Base-by-base conservation (phyloP, 2,888 invertebrate genomes). In the Sinelater perroti region DNA sequence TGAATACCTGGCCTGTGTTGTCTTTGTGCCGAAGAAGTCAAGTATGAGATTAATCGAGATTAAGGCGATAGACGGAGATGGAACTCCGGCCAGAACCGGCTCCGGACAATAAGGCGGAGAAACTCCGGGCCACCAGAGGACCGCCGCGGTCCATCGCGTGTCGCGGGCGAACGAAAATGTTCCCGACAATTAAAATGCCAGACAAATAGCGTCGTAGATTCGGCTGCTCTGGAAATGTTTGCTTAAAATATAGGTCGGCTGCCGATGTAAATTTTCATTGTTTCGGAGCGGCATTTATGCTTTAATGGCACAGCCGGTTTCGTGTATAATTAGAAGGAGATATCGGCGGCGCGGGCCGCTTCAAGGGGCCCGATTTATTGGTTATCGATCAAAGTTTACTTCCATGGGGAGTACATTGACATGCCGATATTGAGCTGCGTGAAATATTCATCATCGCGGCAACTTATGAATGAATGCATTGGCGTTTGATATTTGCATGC, bases 11-110 rank as follows among this genome's bases (percentile, higher is more conserved):
- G 47, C 56, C 52, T 45, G 47, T 52, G 50, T 44, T 56, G 51
- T 60, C 60, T 60, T 60, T 60, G 60, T 60, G 47, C 50, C 52
- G 60, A 60, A 60, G 60, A 60, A 60, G 56, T 59, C 55, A 59
- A 55, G 54, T 55, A 57, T 55, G 45, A 59, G 59, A 58, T 58
- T 55, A 46, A 59, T 51, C 50, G 33, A 59, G 55, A 54, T 59
- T 40, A 51, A 17, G 18, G 28, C 33, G 24, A 45, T 53, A 42
- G 33, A 44, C 30, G 18, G 30, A 26, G 44, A 44, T 44, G 44
- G 30, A 44, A 30, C 10, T 28, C 18, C 13, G 16, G 16, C n/a
- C 16, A 35, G 18, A 24, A 20, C 18, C 40, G 18, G 36, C 18
- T 36, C 17, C 24, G 40, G 24, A 40, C 40, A 40, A 40, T 40